phyloP scores from a whole-genome alignment of 2,113 vertebrate species.

The Gallinago undulata region DNA sequence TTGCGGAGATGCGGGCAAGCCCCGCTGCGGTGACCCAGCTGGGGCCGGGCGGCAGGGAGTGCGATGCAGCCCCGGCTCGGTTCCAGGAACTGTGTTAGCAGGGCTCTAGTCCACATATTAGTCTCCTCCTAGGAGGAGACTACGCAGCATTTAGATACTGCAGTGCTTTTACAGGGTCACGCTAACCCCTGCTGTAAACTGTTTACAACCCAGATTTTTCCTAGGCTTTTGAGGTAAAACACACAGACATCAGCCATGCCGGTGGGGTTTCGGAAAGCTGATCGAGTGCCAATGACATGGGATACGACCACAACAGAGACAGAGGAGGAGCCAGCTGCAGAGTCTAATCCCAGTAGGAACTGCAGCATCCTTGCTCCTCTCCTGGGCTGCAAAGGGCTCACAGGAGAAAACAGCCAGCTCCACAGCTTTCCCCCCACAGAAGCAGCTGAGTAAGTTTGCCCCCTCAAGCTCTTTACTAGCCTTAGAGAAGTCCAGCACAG shows the following conservation, averaged over 20 bases:
- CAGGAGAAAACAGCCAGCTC: background rate
- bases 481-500: background rate
- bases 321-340: constrained; percentile 54
- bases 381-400: constrained; percentile 23
- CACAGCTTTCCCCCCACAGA: background rate
- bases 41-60: background rate
- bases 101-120: constrained; percentile 38
- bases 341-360: constrained; percentile 54
- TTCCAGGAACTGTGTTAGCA: constrained; percentile 65
- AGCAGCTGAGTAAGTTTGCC: background rate
- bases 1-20: background rate
- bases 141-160: constrained; percentile 45
- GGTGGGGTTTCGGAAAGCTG: constrained; percentile 2
- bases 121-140: constrained; percentile 31
- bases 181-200: constrained; percentile 40
- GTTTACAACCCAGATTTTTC: constrained; percentile 15
- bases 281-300: background rate
- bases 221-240: constrained; percentile 13
- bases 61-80: constrained; percentile 30
- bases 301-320: constrained; percentile 49
- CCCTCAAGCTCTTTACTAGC: background rate
- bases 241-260: background rate
- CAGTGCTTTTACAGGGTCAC: constrained; percentile 18
- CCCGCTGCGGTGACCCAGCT: background rate
- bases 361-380: constrained; percentile 54